Evolutionary conservation across 2,888 invertebrate genomes (phyloP).

Genomic region (Cryptocephalus moraei): DNA sequence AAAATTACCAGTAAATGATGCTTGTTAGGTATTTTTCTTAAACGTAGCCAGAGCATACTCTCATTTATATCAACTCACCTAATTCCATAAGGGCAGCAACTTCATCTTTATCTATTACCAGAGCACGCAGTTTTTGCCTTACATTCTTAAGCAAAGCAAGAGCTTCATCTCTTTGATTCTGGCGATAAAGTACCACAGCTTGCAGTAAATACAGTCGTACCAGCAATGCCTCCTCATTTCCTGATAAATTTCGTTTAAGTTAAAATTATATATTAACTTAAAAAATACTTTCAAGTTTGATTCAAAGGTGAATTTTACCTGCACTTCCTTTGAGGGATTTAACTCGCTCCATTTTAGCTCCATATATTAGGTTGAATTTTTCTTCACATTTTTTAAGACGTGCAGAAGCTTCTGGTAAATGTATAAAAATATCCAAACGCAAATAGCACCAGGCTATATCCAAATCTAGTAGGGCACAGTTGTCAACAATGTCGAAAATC

Average conservation of each 20-base stretch:
- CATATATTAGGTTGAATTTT: conserved; percentile 55
- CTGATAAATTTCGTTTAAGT: conserved; percentile 28
- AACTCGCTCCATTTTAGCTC: conserved; percentile 51
- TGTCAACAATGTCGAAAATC: conserved; percentile 63
- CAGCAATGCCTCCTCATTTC: conserved; percentile 61
- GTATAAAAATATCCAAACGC: conserved; percentile 58
- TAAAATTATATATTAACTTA: no score
- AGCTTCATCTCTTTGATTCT: conserved; percentile 58
- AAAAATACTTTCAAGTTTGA: not conserved
- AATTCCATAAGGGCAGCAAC: conserved; percentile 46
- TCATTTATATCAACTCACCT: conserved; percentile 33
- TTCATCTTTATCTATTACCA: conserved; percentile 51
- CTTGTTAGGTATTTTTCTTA: no score
- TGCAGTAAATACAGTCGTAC: conserved; percentile 72
- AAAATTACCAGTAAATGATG: no score
- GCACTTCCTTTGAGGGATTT: conserved; percentile 49
- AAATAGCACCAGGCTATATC: conserved; percentile 89
- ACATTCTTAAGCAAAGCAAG: conserved; percentile 49
- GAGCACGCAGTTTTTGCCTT: conserved; percentile 49
- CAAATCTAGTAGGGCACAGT: conserved; percentile 71
- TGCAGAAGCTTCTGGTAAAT: conserved; percentile 62
- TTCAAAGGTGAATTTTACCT: conserved; percentile 28
- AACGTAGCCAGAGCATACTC: no score
- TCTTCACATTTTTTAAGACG: conserved; percentile 58
- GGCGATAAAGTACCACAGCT: conserved; percentile 69